These are phyloP conservation scores for Caenorhabditis sp. DNA, from an alignment of 2,888 invertebrate genomes.

Conservation along the genomic window DNA sequence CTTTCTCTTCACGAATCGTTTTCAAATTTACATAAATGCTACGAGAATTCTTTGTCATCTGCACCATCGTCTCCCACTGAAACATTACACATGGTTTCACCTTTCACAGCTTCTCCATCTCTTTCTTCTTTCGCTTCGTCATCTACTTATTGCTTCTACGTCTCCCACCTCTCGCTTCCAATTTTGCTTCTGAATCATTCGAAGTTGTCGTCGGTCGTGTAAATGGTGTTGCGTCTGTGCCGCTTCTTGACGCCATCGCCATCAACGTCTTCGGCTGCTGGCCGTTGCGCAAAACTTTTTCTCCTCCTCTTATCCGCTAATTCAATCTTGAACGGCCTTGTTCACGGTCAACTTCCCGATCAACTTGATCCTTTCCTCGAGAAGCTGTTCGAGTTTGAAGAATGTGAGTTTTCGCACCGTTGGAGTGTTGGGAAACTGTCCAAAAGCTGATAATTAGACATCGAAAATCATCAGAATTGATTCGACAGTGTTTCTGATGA, in stretches of 20 bases:
- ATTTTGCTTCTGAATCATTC: conserved; percentile 63
- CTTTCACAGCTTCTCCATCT: conserved; percentile 50
- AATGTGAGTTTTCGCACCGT: too few species aligned
- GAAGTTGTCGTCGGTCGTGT: conserved; percentile 31
- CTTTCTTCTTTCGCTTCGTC: conserved; percentile 31
- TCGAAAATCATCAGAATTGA: too few species aligned
- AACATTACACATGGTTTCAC: conserved; percentile 65
- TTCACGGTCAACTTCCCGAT: conserved; percentile 73
- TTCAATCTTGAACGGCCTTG: conserved; percentile 57
- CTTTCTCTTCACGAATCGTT: conserved; percentile 21
- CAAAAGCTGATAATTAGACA: too few species aligned
- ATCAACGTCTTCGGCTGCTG: conserved; percentile 23
- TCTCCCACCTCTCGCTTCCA: conserved; percentile 29
- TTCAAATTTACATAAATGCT: conserved; percentile 58
- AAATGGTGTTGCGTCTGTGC: conserved; percentile 51
- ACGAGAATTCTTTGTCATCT: conserved; percentile 37
- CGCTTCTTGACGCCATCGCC: conserved; percentile 45
- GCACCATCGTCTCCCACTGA: conserved; percentile 36
- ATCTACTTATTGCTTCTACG: conserved; percentile 32
- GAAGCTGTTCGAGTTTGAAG: conserved; percentile 79
- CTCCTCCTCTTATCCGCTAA: conserved; percentile 54
- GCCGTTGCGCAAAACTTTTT: conserved; percentile 50
- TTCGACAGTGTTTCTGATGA: too few species aligned
- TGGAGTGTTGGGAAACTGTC: too few species aligned
- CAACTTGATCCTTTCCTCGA: conserved; percentile 81